Base-by-base conservation (phyloP, 2,888 invertebrate species). In the Euzetes globulus region DNA sequence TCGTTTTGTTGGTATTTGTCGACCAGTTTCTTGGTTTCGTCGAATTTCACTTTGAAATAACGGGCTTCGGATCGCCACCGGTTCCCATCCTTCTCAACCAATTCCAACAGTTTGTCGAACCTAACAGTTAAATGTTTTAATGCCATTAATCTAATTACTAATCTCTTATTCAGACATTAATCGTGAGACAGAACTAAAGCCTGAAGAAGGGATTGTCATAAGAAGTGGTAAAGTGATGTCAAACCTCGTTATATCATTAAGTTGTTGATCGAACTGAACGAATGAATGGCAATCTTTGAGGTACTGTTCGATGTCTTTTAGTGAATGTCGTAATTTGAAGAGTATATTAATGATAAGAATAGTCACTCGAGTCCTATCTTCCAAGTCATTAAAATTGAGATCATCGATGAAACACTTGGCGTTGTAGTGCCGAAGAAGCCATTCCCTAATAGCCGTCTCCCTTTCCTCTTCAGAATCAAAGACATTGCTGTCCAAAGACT, bases 241-340 rank as follows among this genome's bases (percentile, higher is more conserved):
- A 70, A 15, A 70, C 70, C 70, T 70, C 15, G 70, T 70, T 15
- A 70, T 45, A 17, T 27, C 19, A 17, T 70, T 70, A 17, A 70
- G 70, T 17, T 70, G 25, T 19, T 25, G 25, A 11, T 70, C 70
- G 17, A 70, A 47, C 47, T 70, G 70, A 25, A 27, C 27, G 19
- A 70, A 70, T 13, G 70, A 47, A 25, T 70, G 15, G 27, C 47
- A 70, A 25, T 70, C 47, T 27, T 70, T 19, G 47, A 70, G 70
- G 13, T 70, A 70, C 9, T 70, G 70, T 37, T 70, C 70, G 19
- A 70, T 22, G 13, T 70, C 70, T 70, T 70, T 70, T 45, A 70
- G 47, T 15, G 70, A 45, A 70, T 70, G 70, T 15, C 70, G 45
- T 25, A 70, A 25, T 47, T 70, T 70, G 47, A 70, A 70, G 1